Base-by-base conservation (phyloP, 2,113 vertebrate species). In the Boleophthalmus pectinirostris region DNA sequence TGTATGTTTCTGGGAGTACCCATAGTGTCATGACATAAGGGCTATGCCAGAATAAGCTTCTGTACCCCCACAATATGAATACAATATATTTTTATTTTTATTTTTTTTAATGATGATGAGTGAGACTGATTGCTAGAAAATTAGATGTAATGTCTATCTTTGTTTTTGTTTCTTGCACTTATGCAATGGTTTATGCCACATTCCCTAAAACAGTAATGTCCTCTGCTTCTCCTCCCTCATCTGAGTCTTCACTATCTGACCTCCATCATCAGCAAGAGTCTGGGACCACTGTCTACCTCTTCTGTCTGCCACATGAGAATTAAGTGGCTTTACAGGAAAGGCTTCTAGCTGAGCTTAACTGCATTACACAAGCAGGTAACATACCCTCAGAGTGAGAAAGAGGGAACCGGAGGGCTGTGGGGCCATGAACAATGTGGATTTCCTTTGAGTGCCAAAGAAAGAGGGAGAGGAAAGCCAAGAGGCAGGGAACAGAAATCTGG, bases 311-410 rank as follows among this genome's bases (percentile, higher is more conserved):
- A 94, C 93, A 95, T 95, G 90, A 94, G 95, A 97, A 97, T 97
- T 96, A 97, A 97, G 95, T 97, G 94, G 94, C 94, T 96, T 96
- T 96, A 96, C 90, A 93, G 95, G 95, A 95, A 96, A 96, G 94
- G 94, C 94, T 95, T 95, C 87, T 87, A 71, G 87, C 95, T 95
- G 96, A 96, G 96, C 94, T 94, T 95, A 97, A 97, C 96, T 96
- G 96, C 96, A 96, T 97, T 96, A 95, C 94, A 94, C 95, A 94
- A 94, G 94, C 94, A 93, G 94, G 95, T 95, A 95, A 96, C 95
- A 96, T 94, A 96, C 95, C 87, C 81, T 79, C 70, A 79, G 84
- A 79, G 81, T 63, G 68, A 69, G 74, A 70, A 77, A 77, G 79
- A 78, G 79, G 76, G 76, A 73, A 72, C 24, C 35, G 78, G 79